Evolutionary conservation across 1,140 invertebrate species (phyloP), one percentile per base, ranked within the genome.

Genomic region (Hylyphantes graminicola): DNA sequence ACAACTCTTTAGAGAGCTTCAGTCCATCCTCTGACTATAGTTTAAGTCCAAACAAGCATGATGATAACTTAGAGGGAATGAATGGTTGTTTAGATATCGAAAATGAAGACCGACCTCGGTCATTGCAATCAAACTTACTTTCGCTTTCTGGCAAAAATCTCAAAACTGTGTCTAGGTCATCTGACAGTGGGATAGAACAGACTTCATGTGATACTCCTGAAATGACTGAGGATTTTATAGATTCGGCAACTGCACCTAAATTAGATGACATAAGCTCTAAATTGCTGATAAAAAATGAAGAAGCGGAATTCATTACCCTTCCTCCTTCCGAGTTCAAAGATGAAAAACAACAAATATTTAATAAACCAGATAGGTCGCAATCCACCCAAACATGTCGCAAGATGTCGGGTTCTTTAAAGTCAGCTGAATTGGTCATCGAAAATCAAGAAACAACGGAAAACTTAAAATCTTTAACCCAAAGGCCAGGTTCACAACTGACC

Each of bases 141-240:
- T 53, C 35, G 7, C 15, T 63, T 15, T 48, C 68, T 4, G 59
- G 55, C n/a, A 17, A 10, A 53, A 76, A 21, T 19, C 15, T 67
- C 0, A 83, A 83, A 54, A 6, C 15, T 19, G 35, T 70, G 35
- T 85, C 82, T 8, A 50, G 54, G 17, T 85, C 82, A 35, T 74
- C 82, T 50, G 82, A 85, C 17, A 85, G 82, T 61, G 82, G 82
- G 0, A 85, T 85, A n/a, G 82, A 77, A 21, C 82, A 67, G 35
- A 21, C n/a, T 51, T 75, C 51, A 8, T 75, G 72, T 55, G 51
- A 83, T 10, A 76, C 82, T 53, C 64, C 67, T 13, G 82, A 85
- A 5, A 61, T 85, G 51, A 10, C 53, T 0, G 61, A 75, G n/a
- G 72, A 83, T n/a, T 74, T 19, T 57, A 61, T 61, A 6, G 67